phyloP scores from a whole-genome alignment of 2,888 invertebrate genomes.

The Stenichneumon culpator region DNA sequence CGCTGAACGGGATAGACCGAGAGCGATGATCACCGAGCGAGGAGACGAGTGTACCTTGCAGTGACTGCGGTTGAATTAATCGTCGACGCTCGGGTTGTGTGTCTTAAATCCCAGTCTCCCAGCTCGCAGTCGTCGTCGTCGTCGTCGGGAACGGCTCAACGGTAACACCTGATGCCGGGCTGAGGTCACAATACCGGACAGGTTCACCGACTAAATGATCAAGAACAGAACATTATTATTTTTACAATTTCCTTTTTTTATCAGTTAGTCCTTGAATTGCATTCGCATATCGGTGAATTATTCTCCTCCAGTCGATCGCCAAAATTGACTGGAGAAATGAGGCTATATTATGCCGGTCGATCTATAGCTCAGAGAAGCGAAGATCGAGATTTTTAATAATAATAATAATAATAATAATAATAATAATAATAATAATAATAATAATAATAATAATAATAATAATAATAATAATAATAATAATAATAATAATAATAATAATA shows the following conservation, averaged over 20 bases:
- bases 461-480: not conserved
- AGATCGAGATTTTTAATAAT: not conserved
- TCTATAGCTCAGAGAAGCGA: no score
- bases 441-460: not conserved
- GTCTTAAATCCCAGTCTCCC: not conserved
- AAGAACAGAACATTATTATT: not conserved
- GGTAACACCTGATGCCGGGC: not conserved
- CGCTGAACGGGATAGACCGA: conserved; percentile 15
- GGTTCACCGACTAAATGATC: not conserved
- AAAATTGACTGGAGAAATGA: no score
- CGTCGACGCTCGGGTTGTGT: conserved; percentile 6
- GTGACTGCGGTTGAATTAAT: conserved; percentile 44
- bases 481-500: not conserved
- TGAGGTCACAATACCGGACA: not conserved
- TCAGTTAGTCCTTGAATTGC: not conserved
- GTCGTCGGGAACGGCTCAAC: not conserved
- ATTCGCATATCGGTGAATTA: no score
- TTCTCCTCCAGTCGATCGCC: no score
- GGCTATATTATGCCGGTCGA: no score
- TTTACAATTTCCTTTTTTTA: not conserved
- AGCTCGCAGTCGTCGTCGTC: not conserved
- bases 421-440: not conserved
- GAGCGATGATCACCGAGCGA: conserved; percentile 6
- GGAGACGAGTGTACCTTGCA: not conserved
- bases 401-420: not conserved